Conservation (phyloP, 1,140 invertebrate genomes). For the Sesamia nonagrioides region DNA sequence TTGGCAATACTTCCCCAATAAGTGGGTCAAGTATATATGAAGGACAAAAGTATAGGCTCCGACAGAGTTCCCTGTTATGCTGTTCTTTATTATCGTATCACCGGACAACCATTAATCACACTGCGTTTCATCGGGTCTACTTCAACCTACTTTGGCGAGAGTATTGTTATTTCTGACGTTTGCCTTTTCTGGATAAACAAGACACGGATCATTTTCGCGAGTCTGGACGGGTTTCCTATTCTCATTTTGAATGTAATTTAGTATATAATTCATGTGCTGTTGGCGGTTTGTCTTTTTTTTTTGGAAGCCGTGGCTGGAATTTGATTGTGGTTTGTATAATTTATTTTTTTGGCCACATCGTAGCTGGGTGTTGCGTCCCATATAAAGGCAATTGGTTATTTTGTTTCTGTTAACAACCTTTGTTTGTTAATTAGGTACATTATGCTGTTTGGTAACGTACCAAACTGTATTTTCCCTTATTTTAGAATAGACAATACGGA, state of each 20-base stretch:
- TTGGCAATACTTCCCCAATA: conserved; percentile 65
- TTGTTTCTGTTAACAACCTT: conserved; percentile 5
- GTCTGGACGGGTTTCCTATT: conserved; percentile 33
- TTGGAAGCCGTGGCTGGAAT: conserved; percentile 31
- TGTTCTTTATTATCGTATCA: conserved; percentile 74
- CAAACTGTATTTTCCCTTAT: neutral
- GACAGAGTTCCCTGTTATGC: conserved; percentile 60
- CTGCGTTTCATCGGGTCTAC: conserved; percentile 51
- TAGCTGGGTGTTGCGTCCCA: conserved; percentile 2
- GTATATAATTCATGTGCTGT: conserved; percentile 9
- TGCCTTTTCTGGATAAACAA: conserved; percentile 57
- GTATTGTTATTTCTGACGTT: conserved; percentile 52
- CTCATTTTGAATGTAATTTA: conserved; percentile 25
- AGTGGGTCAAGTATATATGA: conserved; percentile 79
- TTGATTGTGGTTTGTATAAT: conserved; percentile 26
- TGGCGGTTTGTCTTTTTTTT: conserved; percentile 32
- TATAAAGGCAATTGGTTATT: conserved; percentile 20
- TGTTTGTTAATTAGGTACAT: neutral
- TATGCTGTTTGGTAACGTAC: neutral
- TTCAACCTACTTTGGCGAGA: conserved; percentile 53
- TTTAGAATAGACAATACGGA: neutral
- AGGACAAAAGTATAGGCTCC: conserved; percentile 65
- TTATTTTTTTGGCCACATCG: conserved; percentile 20
- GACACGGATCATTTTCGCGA: conserved; percentile 44
- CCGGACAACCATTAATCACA: conserved; percentile 67